These are phyloP conservation scores for Hanleya hanleyi DNA, from an alignment of 2,888 invertebrate genomes.

Conservation along the genomic window DNA sequence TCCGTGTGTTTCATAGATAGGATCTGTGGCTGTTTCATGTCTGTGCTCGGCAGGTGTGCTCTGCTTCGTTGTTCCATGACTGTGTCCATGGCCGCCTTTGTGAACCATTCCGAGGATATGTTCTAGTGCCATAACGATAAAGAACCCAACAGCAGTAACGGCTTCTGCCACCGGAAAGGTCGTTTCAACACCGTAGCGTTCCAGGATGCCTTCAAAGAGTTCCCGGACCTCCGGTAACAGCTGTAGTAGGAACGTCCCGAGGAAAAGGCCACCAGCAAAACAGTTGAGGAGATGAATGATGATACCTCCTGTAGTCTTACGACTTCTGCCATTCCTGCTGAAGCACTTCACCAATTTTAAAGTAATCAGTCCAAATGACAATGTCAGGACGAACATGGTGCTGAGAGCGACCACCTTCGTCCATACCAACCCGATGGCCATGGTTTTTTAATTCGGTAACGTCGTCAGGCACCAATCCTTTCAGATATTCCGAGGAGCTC, in stretches of 20 bases:
- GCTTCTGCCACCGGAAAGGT: slow-evolving; percentile 66
- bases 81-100: neutral
- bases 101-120: slow-evolving; percentile 12
- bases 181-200: slow-evolving; percentile 19
- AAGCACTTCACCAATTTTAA: neutral
- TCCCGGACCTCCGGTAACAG: slow-evolving; percentile 71
- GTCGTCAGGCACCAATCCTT: no score
- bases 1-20: no score
- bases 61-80: no score
- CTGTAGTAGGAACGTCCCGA: slow-evolving; percentile 71
- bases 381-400: neutral
- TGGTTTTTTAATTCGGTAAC: no score
- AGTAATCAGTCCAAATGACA: neutral
- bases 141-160: slow-evolving; percentile 63
- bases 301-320: neutral
- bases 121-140: slow-evolving; percentile 65
- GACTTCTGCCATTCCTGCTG: neutral
- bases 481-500: no score
- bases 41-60: no score
- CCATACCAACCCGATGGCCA: neutral
- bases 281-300: slow-evolving; percentile 49
- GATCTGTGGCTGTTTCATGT: no score
- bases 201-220: slow-evolving; percentile 46
- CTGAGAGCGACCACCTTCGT: neutral
- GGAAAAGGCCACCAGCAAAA: slow-evolving; percentile 72